These are phyloP conservation scores for Equus quagga DNA, from an alignment of 2,113 vertebrate species.

Conservation along the genomic window DNA sequence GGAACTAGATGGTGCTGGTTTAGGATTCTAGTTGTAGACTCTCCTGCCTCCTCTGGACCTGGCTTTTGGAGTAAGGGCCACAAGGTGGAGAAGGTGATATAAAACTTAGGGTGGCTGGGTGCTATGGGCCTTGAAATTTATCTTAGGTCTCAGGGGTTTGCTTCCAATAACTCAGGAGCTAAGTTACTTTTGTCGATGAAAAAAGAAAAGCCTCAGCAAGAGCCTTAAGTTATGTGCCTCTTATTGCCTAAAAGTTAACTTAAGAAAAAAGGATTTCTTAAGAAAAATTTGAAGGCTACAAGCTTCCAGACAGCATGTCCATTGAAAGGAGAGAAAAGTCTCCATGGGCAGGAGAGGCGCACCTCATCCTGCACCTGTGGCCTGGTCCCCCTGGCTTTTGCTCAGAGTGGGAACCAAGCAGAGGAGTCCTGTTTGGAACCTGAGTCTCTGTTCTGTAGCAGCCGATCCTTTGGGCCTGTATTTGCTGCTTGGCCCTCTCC, in stretches of 20 bases:
- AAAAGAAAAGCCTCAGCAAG: neutral
- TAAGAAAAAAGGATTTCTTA: constrained; percentile 14
- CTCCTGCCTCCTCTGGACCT: neutral
- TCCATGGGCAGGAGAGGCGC: neutral
- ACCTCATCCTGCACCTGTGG: accelerated
- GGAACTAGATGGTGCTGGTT: neutral
- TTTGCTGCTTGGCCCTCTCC: neutral
- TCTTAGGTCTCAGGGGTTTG: neutral
- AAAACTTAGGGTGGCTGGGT: neutral
- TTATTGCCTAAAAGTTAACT: constrained; percentile 20
- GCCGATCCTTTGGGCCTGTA: neutral
- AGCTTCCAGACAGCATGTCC: neutral
- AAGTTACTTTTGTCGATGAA: neutral
- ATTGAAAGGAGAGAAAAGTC: neutral
- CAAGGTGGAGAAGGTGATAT: neutral
- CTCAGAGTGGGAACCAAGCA: neutral
- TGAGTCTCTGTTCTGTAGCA: neutral
- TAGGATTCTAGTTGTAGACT: neutral
- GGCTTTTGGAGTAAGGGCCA: neutral
- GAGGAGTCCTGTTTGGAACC: neutral
- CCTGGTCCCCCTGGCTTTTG: neutral
- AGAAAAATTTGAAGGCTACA: neutral
- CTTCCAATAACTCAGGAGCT: neutral
- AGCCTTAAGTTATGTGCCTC: neutral
- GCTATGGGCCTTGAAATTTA: neutral